Conservation (phyloP, 1,140 invertebrate species). For the Penaeus indicus region DNA sequence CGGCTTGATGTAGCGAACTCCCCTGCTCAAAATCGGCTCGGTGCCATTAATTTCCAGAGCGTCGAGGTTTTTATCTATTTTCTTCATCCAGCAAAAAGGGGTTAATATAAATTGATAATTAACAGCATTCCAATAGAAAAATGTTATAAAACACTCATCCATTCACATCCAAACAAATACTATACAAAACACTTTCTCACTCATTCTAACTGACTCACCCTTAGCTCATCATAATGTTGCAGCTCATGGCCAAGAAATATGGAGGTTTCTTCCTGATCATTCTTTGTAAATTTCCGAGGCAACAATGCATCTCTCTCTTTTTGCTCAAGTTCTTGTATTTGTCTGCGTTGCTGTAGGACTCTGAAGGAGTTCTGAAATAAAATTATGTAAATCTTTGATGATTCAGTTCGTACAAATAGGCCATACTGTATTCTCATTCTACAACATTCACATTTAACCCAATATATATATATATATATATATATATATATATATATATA, state of each 20-base stretch:
- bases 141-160: no score
- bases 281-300: conserved; percentile 84
- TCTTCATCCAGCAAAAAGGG: no score
- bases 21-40: no score
- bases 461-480: not conserved
- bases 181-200: no score
- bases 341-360: conserved; percentile 79
- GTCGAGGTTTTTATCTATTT: no score
- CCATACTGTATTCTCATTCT: not conserved
- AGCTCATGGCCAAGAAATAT: conserved; percentile 90
- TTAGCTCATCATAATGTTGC: conserved; percentile 84
- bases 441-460: no score
- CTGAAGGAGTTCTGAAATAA: conserved; percentile 78
- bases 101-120: no score
- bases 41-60: no score
- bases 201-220: conserved; percentile 71
- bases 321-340: conserved; percentile 80
- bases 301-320: conserved; percentile 90
- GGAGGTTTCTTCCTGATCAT: conserved; percentile 82
- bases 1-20: no score
- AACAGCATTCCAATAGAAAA: no score
- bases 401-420: conserved; percentile 1
- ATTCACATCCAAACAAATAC: no score
- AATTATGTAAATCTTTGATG: not conserved
- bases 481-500: no score